Conservation (phyloP, 2,797 vertebrate genomes). For the Dendrocincla fuliginosa region DNA sequence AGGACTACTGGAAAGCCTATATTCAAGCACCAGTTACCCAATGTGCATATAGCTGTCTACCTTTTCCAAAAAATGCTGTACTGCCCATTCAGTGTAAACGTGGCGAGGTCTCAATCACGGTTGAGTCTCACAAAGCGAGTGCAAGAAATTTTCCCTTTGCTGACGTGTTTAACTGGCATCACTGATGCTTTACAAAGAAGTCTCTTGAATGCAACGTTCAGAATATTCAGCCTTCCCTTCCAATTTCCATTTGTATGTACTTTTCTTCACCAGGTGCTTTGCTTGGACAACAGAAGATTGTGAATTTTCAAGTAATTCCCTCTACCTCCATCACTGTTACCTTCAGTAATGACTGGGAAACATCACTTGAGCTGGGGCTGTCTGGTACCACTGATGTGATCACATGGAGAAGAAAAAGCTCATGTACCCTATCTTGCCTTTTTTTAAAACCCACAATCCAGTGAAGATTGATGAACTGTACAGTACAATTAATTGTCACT, state of each 20-base stretch:
- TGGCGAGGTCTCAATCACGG: neutral
- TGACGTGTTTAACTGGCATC: neutral
- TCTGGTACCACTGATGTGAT: neutral
- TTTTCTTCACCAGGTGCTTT: neutral
- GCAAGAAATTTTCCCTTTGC: neutral
- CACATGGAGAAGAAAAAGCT: neutral
- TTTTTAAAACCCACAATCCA: neutral
- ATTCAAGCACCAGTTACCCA: neutral
- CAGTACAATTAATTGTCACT: constrained; percentile 27
- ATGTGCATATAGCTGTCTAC: neutral
- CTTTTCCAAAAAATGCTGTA: accelerated
- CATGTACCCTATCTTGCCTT: neutral
- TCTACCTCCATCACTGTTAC: neutral
- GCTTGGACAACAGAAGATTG: neutral
- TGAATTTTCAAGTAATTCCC: neutral
- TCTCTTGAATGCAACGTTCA: neutral
- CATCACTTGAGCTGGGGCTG: neutral
- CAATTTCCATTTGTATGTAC: neutral
- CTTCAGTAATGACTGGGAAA: neutral
- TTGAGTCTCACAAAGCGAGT: neutral
- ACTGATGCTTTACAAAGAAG: neutral
- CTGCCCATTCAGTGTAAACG: neutral
- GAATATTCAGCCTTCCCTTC: neutral
- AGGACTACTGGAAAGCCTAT: neutral
- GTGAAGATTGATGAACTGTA: constrained; percentile 29